phyloP scores from a whole-genome alignment of 2,113 vertebrate genomes.

The Blennius ocellaris region DNA sequence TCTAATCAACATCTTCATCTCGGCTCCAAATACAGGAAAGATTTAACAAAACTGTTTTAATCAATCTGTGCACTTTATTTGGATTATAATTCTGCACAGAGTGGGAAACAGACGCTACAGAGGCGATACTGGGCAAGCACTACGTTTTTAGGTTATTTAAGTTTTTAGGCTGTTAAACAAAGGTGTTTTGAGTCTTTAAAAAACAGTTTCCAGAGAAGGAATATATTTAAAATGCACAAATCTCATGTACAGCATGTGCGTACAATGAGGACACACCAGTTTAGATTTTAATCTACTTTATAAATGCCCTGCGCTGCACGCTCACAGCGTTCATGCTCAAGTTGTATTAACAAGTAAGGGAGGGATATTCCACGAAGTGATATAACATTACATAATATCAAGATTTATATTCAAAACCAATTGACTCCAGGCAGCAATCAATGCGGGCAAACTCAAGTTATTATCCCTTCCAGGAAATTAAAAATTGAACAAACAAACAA shows the following conservation, averaged over 20 bases:
- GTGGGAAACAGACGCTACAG: background rate
- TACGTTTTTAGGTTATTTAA: too few species aligned
- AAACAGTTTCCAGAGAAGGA: too few species aligned
- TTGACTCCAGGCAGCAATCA: too few species aligned
- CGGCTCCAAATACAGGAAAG: constrained; percentile 29
- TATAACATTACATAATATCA: background rate
- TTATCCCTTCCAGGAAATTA: too few species aligned
- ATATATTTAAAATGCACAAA: too few species aligned
- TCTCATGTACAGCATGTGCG: background rate
- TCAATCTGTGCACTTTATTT: constrained; percentile 25
- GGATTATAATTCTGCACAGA: constrained; percentile 8
- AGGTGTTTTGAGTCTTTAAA: too few species aligned
- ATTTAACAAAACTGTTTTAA: constrained; percentile 24
- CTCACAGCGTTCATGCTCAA: background rate
- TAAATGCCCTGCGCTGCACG: background rate
- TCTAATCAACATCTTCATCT: constrained; percentile 58
- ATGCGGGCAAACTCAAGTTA: too few species aligned
- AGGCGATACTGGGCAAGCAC: background rate
- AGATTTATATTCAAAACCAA: background rate
- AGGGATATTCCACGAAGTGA: background rate
- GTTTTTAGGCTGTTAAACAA: too few species aligned
- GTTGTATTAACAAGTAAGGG: background rate
- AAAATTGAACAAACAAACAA: too few species aligned
- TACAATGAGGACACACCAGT: background rate
- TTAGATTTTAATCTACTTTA: background rate